Evolutionary conservation across 2,888 invertebrate genomes (phyloP).

Genomic region (Microplitis deprimator): DNA sequence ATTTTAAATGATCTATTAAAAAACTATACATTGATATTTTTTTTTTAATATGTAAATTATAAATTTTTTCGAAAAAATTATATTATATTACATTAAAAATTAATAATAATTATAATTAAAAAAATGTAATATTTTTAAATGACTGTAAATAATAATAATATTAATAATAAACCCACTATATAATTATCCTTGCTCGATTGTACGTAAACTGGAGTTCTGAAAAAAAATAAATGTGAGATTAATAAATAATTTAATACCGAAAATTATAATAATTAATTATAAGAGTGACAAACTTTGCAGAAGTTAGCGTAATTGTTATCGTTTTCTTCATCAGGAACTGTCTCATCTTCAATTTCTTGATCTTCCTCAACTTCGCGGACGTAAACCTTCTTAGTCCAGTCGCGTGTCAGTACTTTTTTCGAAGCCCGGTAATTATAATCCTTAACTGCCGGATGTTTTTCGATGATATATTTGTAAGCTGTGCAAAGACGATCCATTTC

Average conservation of each 20-base stretch:
- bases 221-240: background rate
- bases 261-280: no score
- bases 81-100: conserved; percentile 37
- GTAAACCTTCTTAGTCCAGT: conserved; percentile 40
- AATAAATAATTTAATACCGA: background rate
- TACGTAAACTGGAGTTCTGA: background rate
- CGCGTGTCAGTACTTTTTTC: conserved; percentile 54
- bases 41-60: conserved; percentile 4
- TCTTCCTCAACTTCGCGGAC: conserved; percentile 36
- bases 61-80: background rate
- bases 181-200: background rate
- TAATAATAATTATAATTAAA: conserved; percentile 39
- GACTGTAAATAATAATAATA: conserved; percentile 31
- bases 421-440: conserved; percentile 80
- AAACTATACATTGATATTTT: conserved; percentile 36
- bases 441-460: conserved; percentile 78
- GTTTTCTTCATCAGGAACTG: background rate
- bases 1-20: conserved; percentile 28
- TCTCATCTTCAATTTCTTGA: conserved; percentile 1
- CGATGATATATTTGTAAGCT: conserved; percentile 83
- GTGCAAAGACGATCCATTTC: conserved; percentile 85
- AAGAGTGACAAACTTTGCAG: no score
- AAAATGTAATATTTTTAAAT: conserved; percentile 31
- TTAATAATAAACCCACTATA: conserved; percentile 7
- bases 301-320: no score